Evolutionary conservation across 2,113 vertebrate species (phyloP).

Genomic region (Rostratula benghalensis): DNA sequence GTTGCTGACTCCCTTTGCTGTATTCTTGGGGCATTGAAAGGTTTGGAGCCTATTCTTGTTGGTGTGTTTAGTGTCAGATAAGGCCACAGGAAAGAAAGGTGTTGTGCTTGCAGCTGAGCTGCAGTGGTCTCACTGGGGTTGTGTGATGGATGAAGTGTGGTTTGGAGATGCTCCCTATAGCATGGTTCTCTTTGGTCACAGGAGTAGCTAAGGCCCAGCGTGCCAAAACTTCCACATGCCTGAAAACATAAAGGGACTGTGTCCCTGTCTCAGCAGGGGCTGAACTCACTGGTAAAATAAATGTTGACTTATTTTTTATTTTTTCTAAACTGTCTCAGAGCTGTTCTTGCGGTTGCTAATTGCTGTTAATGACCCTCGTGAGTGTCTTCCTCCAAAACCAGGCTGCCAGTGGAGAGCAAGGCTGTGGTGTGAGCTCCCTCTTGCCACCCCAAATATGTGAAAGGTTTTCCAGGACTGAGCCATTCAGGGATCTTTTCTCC

Average conservation of each 20-base stretch:
- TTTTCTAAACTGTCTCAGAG: conserved; percentile 1
- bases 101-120: neutral
- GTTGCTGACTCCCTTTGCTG: neutral
- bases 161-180: neutral
- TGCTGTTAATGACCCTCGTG: accelerated
- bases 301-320: neutral
- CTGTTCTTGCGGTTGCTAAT: neutral
- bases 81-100: neutral
- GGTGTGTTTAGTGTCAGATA: neutral
- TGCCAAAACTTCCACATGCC: neutral
- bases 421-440: neutral
- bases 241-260: neutral
- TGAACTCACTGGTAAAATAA: conserved; percentile 24
- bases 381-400: neutral
- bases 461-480: neutral
- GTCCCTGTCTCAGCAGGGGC: neutral
- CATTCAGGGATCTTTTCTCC: neutral
- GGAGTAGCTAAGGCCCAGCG: neutral
- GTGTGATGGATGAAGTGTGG: neutral
- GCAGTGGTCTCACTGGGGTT: accelerated
- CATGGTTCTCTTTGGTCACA: neutral
- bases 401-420: neutral
- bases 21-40: neutral
- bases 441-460: accelerated
- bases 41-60: neutral